Evolutionary conservation across 2,888 invertebrate species (phyloP).

Genomic region (Argyresthia goedartella): DNA sequence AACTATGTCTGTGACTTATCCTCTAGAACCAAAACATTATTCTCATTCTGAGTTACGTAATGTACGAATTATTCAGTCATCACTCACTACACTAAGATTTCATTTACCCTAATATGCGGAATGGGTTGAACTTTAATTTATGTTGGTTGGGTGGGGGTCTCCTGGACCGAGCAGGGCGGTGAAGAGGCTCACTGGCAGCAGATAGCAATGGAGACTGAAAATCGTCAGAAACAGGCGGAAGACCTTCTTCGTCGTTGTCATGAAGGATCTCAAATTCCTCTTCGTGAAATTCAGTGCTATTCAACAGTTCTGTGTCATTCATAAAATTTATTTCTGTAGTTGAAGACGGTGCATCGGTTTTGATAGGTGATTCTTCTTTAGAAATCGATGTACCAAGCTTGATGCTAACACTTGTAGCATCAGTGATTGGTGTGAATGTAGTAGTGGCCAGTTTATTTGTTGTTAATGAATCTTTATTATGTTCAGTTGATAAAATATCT

Average conservation of each 20-base stretch:
- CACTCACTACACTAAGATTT: slow-evolving; percentile 37
- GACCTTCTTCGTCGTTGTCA: slow-evolving; percentile 8
- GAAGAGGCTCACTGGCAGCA: slow-evolving; percentile 51
- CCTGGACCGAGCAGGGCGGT: slow-evolving; percentile 47
- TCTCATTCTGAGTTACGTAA: slow-evolving; percentile 1
- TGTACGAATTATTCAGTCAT: slow-evolving; percentile 24
- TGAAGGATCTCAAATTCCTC: not conserved
- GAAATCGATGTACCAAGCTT: not conserved
- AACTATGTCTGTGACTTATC: too few species aligned
- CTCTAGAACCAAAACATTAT: too few species aligned
- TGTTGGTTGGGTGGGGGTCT: slow-evolving; percentile 43
- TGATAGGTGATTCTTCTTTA: not conserved
- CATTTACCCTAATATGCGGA: slow-evolving; percentile 58
- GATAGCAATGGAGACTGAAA: slow-evolving; percentile 57
- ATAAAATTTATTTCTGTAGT: not conserved
- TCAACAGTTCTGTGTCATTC: too few species aligned
- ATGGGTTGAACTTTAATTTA: slow-evolving; percentile 61
- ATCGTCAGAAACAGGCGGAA: slow-evolving; percentile 31
- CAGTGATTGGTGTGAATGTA: too few species aligned
- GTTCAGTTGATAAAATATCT: too few species aligned
- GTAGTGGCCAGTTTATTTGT: too few species aligned
- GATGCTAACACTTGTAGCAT: too few species aligned
- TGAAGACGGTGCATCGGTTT: not conserved
- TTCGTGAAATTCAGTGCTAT: not conserved
- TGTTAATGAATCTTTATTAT: too few species aligned